Conservation (phyloP, 2,113 vertebrate genomes). For the Microtus richardsoni region DNA sequence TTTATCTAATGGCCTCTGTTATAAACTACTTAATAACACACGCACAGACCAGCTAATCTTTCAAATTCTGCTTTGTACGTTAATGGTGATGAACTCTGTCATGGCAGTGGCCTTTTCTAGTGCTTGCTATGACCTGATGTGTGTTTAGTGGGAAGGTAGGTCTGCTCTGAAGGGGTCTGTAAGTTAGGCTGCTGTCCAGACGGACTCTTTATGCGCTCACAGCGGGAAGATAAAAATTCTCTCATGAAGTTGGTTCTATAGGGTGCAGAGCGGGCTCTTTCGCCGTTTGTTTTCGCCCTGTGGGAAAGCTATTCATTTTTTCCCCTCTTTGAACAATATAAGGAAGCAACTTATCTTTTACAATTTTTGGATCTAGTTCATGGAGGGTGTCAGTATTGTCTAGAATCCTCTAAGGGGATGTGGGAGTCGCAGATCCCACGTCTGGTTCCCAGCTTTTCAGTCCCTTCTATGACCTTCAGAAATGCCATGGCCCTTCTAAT, state of each 20-base stretch:
- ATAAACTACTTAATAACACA: conserved; percentile 24
- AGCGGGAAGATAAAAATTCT: conserved; percentile 76
- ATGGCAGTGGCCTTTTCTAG: conserved; percentile 54
- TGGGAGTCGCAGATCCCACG: conserved; percentile 77
- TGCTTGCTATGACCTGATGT: conserved; percentile 41
- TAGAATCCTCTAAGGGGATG: conserved; percentile 74
- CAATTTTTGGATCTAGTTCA: conserved; percentile 75
- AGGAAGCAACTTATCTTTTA: conserved; percentile 78
- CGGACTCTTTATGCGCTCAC: conserved; percentile 72
- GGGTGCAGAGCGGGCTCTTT: conserved; percentile 75
- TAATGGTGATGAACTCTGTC: background rate
- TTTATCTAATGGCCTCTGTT: conserved; percentile 57
- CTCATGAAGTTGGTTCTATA: conserved; percentile 72
- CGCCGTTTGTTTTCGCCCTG: conserved; percentile 75
- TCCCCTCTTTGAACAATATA: conserved; percentile 56
- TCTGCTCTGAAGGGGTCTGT: conserved; percentile 67
- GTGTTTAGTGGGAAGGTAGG: conserved; percentile 68
- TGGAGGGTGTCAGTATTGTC: conserved; percentile 82
- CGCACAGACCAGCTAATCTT: conserved; percentile 16
- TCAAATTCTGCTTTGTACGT: conserved; percentile 36
- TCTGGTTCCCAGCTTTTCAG: conserved; percentile 77
- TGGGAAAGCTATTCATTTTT: conserved; percentile 76
- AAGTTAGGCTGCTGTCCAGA: conserved; percentile 72
- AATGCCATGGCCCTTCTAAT: background rate
- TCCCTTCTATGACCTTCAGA: conserved; percentile 71